Conservation (phyloP, 2,113 vertebrate species). For the Greenwoodochromis staneri region DNA sequence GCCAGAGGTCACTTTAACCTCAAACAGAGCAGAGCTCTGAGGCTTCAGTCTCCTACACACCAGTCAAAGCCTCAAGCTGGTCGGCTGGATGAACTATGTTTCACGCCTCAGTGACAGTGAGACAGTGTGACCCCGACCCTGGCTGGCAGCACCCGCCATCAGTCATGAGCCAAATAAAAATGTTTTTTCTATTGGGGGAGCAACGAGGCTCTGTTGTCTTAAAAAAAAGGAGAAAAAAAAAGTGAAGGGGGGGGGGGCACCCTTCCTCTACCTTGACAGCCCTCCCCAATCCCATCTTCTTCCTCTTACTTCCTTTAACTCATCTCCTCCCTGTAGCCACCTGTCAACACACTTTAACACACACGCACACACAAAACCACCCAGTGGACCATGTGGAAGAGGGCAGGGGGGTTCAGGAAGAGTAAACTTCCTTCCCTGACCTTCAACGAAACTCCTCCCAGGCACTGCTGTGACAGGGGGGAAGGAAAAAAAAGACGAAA, state of each 20-base stretch:
- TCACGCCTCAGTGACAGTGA: slow-evolving; percentile 49
- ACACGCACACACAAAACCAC: background rate
- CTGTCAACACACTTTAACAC: slow-evolving; percentile 61
- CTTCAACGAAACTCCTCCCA: slow-evolving; percentile 25
- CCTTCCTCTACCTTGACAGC: slow-evolving; percentile 5
- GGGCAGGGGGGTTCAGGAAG: slow-evolving; percentile 40
- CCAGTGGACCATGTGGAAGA: slow-evolving; percentile 21
- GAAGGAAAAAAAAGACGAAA: background rate
- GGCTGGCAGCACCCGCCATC: slow-evolving; percentile 67
- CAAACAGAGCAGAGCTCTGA: background rate
- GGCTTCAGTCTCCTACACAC: background rate
- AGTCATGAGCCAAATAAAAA: slow-evolving; percentile 69
- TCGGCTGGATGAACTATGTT: slow-evolving; percentile 35
- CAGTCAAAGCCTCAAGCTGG: background rate
- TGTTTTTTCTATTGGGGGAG: slow-evolving; percentile 51
- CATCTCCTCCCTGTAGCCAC: slow-evolving; percentile 56
- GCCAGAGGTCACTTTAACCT: slow-evolving; percentile 2
- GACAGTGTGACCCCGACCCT: slow-evolving; percentile 52
- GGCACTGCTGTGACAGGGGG: background rate
- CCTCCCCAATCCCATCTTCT: background rate
- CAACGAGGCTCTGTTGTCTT: slow-evolving; percentile 7
- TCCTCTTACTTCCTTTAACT: slow-evolving; percentile 43
- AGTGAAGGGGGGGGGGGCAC: accelerated
- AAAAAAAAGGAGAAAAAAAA: accelerated
- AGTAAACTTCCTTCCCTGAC: slow-evolving; percentile 58